Evolutionary conservation across 2,797 vertebrate genomes (phyloP), one percentile per base, ranked within the genome.

Genomic region (Parauchenoglanis punctatus): DNA sequence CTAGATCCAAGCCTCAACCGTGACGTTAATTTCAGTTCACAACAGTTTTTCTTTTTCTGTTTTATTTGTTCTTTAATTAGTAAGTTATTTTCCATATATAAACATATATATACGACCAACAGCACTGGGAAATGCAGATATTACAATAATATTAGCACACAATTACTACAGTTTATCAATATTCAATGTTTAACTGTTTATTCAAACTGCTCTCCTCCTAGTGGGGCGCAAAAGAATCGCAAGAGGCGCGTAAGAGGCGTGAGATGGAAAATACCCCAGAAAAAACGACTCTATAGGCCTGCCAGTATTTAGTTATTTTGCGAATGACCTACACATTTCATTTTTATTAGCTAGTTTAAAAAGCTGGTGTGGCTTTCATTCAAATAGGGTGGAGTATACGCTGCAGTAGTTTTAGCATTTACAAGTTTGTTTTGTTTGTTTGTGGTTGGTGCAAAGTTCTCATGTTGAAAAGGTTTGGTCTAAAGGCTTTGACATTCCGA

Each of bases 1-100:
- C n/a, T 5, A 3, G 4, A 20, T 18, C 0, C 13, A n/a, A 15
- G 20, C 0, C 18, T 61, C 7, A 3, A 1, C 0, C 12, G 58
- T 68, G 78, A 72, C 77, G 49, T 86, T 63, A 80, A 28, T 70
- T 81, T 23, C 52, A 13, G 20, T 7, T 18, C 13, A 5, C 78
- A 40, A 11, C n/a, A 23, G 28, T 58, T 13, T 31, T 40, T 20
- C 7, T 20, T 31, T 25, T 72, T n/a, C 11, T 49, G 46, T 76
- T 17, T 4, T 28, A 54, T 28, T 52, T 28, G 1, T 49, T 15
- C 68, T 28, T 31, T 23, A 23, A 40, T 44, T 4, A 23, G 35
- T 15, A n/a, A 13, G 46, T 28, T 52, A 2, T 75, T n/a, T 73
- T 25, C 23, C 15, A 68, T 28, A 13, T 28, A 46, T 3, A 7